Percentiles rank a stretch among this genome's conserved stretches.
Evolutionary conservation across 2,797 vertebrate species (phyloP).

Genomic region (Gymnopithys bicolor): DNA sequence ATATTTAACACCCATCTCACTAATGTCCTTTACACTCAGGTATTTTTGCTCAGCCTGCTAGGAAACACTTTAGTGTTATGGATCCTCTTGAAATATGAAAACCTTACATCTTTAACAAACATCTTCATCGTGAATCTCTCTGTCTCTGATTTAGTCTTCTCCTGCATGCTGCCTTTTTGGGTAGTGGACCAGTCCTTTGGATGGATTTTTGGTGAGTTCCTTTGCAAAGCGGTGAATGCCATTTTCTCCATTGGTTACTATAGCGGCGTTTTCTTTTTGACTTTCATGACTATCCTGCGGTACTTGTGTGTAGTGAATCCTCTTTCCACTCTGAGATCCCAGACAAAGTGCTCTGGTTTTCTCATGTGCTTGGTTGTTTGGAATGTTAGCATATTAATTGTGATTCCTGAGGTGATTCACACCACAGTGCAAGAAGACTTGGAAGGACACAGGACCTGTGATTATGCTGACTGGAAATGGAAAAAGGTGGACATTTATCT

Average conservation of each 20-base stretch:
- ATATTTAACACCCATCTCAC: slow-evolving; percentile 69
- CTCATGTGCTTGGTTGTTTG: slow-evolving; percentile 78
- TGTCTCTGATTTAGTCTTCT: slow-evolving; percentile 89
- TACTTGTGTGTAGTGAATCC: slow-evolving; percentile 87
- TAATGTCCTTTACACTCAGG: slow-evolving; percentile 79
- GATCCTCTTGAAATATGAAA: slow-evolving; percentile 88
- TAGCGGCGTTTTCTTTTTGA: slow-evolving; percentile 89
- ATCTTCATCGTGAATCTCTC: slow-evolving; percentile 91
- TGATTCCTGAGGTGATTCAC: slow-evolving; percentile 79
- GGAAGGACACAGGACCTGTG: slow-evolving; percentile 41
- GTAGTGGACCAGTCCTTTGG: slow-evolving; percentile 71
- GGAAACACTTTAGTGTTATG: slow-evolving; percentile 88
- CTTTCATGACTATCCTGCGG: slow-evolving; percentile 88
- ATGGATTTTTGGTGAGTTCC: slow-evolving; percentile 83
- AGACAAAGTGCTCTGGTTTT: slow-evolving; percentile 66
- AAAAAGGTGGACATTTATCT: slow-evolving; percentile 76
- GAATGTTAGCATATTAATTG: slow-evolving; percentile 77
- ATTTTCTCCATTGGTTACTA: slow-evolving; percentile 89
- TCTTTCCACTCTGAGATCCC: slow-evolving; percentile 78
- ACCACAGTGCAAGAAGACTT: slow-evolving; percentile 15
- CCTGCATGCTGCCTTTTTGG: slow-evolving; percentile 88
- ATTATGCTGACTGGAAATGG: slow-evolving; percentile 55
- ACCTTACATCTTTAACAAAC: slow-evolving; percentile 87
- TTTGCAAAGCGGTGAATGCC: slow-evolving; percentile 84
- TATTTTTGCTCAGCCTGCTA: slow-evolving; percentile 84